Evolutionary conservation across 2,888 invertebrate genomes (phyloP).

Genomic region (Petrolisthes cinctipes): DNA sequence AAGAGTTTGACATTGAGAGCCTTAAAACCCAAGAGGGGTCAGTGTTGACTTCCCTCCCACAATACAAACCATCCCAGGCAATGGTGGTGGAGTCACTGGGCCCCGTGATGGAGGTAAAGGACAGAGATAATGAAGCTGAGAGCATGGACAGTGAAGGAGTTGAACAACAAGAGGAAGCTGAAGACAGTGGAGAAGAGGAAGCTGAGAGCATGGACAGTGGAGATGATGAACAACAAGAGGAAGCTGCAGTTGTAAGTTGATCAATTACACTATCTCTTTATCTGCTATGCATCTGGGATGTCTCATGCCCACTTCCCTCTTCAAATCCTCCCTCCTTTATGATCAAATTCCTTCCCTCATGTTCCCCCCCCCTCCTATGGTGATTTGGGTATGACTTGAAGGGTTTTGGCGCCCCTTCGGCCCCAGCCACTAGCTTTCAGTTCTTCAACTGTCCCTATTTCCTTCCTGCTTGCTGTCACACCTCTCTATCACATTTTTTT

Average conservation of each 20-base stretch:
- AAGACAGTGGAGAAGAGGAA: neutral
- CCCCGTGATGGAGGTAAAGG: constrained; percentile 33
- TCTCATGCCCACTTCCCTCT: too few species aligned
- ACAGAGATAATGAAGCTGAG: constrained; percentile 14
- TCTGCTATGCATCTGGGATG: too few species aligned
- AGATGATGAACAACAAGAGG: neutral
- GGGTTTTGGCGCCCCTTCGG: too few species aligned
- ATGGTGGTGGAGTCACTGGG: constrained; percentile 48
- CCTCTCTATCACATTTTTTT: too few species aligned
- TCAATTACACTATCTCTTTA: too few species aligned
- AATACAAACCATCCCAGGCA: constrained; percentile 36
- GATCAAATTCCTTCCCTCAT: too few species aligned
- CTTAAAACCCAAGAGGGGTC: constrained; percentile 24
- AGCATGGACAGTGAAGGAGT: constrained; percentile 15
- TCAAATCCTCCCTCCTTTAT: too few species aligned
- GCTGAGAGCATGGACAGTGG: neutral
- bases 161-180: constrained; percentile 22
- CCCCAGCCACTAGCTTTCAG: too few species aligned
- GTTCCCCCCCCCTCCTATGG: too few species aligned
- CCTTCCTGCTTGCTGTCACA: too few species aligned
- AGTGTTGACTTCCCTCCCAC: constrained; percentile 29
- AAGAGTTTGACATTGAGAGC: constrained; percentile 50
- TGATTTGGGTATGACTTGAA: too few species aligned
- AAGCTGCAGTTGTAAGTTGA: neutral
- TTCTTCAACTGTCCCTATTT: too few species aligned